A percentile compares a stretch with the other conserved stretches of the same genome.
These are phyloP conservation scores for Oncorhynchus clarkii DNA, from an alignment of 2,113 vertebrate genomes.

Conservation along the genomic window DNA sequence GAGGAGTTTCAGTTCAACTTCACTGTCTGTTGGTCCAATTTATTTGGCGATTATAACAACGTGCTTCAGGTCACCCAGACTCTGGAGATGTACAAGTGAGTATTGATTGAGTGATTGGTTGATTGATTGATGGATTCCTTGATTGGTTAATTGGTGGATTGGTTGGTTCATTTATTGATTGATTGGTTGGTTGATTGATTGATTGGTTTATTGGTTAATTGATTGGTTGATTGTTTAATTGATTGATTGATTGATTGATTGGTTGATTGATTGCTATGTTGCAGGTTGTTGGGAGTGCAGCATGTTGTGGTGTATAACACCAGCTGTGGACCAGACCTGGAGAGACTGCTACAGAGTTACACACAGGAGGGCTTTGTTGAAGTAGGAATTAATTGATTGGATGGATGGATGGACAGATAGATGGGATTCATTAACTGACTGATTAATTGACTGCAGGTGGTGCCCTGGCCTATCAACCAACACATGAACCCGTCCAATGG, in stretches of 20 bases:
- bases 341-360: slow-evolving; percentile 71
- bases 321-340: slow-evolving; percentile 70
- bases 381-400: background rate
- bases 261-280: slow-evolving; percentile 20
- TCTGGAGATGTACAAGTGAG: slow-evolving; percentile 79
- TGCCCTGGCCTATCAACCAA: too few species aligned
- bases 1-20: slow-evolving; percentile 63
- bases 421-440: too few species aligned
- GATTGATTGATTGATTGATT: too few species aligned
- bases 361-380: slow-evolving; percentile 69
- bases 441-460: too few species aligned
- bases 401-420: too few species aligned
- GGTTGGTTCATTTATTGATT: slow-evolving; percentile 8
- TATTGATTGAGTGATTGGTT: too few species aligned
- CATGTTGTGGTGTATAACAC: slow-evolving; percentile 79
- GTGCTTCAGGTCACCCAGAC: slow-evolving; percentile 77
- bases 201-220: background rate
- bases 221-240: too few species aligned
- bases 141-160: too few species aligned
- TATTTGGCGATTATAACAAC: slow-evolving; percentile 75
- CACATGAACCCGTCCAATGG: too few species aligned
- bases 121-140: too few species aligned
- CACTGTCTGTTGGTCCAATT: slow-evolving; percentile 76
- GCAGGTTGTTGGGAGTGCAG: slow-evolving; percentile 63
- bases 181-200: slow-evolving; percentile 12